Percentiles rank a stretch among this genome's conserved stretches.
Conservation (phyloP, 2,113 vertebrate species). For the Ascaphus truei region DNA sequence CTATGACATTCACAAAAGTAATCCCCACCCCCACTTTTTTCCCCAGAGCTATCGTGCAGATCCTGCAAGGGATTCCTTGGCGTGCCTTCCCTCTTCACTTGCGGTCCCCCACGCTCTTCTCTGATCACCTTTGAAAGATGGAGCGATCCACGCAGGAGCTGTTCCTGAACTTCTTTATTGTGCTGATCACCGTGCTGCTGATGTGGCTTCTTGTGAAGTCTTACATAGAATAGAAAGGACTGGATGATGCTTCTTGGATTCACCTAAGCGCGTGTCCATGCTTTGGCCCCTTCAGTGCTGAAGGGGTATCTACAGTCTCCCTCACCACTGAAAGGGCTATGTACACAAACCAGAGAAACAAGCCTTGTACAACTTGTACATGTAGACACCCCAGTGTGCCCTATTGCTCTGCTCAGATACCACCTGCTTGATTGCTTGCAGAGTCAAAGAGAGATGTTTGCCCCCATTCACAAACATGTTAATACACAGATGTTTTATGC, state of each 20-base stretch:
- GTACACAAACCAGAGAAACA: background rate
- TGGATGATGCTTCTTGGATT: conserved; percentile 32
- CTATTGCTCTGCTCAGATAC: background rate
- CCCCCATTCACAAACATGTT: background rate
- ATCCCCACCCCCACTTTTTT: too few relatives aligned
- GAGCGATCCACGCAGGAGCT: conserved; percentile 81
- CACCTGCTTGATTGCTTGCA: background rate
- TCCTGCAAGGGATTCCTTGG: background rate
- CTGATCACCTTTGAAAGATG: conserved; percentile 57
- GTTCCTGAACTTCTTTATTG: conserved; percentile 92
- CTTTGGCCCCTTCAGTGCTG: conserved; percentile 6
- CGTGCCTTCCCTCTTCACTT: background rate
- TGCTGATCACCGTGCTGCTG: conserved; percentile 86
- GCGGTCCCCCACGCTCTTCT: background rate
- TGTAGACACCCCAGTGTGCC: background rate
- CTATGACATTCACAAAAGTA: too few relatives aligned
- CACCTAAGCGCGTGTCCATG: background rate
- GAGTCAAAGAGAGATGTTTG: background rate
- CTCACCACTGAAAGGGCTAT: conserved; percentile 13
- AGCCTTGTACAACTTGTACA: background rate
- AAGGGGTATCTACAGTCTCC: background rate
- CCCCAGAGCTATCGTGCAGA: background rate
- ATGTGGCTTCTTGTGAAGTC: conserved; percentile 95
- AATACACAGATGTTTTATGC: background rate
- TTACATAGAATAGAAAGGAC: conserved; percentile 75